Evolutionary conservation across 2,113 vertebrate species (phyloP), one percentile per base, ranked within the genome.

Genomic region (Trematomus loennbergii): DNA sequence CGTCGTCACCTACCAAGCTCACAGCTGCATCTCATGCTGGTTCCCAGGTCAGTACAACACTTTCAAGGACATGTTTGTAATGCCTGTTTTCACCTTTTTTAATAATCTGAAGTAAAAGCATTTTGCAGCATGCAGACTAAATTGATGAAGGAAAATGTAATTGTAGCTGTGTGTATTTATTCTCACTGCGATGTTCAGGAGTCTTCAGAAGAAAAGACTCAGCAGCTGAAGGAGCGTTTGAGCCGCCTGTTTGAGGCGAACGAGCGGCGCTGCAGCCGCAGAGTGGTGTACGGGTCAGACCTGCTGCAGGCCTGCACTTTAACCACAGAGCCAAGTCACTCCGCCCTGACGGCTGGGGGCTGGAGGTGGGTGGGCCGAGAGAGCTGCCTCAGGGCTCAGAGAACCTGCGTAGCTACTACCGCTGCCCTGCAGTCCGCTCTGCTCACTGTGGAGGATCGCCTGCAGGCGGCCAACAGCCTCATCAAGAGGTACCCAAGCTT

Each of bases 241-340:
- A 93, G 94, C 68, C 92, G 96, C 11, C 92, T 99, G 40, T 96
- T 97, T 52, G 57, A 63, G 0, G 94, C 95, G 55, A 99, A 99
- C 0, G 97, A 98, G 67, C 94, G 96, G 0, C 97, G 96, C 50
- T 98, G 98, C 67, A 89, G 91, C 0, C 95, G 95, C 25, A 88
- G 93, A 0, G 97, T 99, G 0, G 0, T 99, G 60, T 99, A 98
- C 0, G 98, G 98, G 45, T 84, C 91, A 13, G 98, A 99, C 72
- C 85, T 99, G 72, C 75, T 98, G 50, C 92, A 94, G 2, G 46
- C 90, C 0, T 99, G 97, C 71, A 93, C 93, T 16, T 45, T 98
- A 74, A 84, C 25, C 70, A 67, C 85, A 25, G 91, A 85, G 62
- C 87, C 88, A 0, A 4, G 25, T 85, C 78, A 87, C 91, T 79